A percentile compares a stretch with the other conserved stretches of the same genome.
Evolutionary conservation across 2,113 vertebrate species (phyloP).

Genomic region (Pygoscelis adeliae): DNA sequence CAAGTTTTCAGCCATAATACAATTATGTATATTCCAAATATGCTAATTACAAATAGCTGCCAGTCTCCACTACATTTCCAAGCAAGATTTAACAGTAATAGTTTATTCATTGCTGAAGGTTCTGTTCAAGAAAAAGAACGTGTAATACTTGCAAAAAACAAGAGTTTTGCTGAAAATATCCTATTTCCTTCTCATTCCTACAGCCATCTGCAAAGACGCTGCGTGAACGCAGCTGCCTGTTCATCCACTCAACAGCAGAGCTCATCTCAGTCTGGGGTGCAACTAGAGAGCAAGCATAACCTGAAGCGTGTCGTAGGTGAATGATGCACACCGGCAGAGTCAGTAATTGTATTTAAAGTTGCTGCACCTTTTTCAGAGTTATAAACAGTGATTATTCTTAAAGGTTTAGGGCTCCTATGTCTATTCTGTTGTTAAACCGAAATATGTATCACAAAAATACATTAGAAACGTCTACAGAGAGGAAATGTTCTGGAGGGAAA

Average conservation of each 20-base stretch:
- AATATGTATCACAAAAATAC: background rate
- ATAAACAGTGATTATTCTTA: background rate
- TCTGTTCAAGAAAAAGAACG: background rate
- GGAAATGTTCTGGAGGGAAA: background rate
- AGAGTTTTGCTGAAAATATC: background rate
- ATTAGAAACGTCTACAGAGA: background rate
- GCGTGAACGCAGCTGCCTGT: background rate
- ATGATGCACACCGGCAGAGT: background rate
- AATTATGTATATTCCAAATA: background rate
- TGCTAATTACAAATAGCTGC: background rate
- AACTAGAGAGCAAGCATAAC: background rate
- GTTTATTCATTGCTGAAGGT: background rate
- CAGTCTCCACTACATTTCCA: background rate
- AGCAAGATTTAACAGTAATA: background rate
- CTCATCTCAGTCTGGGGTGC: background rate
- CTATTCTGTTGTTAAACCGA: background rate
- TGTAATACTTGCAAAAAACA: background rate
- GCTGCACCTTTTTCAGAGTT: background rate
- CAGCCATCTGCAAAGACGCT: background rate
- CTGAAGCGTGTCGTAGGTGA: background rate
- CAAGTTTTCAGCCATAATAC: background rate
- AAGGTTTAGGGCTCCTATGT: background rate
- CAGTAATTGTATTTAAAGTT: background rate
- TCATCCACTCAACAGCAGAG: background rate
- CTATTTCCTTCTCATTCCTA: background rate